Evolutionary conservation across 2,113 vertebrate species (phyloP).

Genomic region (Archocentrus centrarchus): DNA sequence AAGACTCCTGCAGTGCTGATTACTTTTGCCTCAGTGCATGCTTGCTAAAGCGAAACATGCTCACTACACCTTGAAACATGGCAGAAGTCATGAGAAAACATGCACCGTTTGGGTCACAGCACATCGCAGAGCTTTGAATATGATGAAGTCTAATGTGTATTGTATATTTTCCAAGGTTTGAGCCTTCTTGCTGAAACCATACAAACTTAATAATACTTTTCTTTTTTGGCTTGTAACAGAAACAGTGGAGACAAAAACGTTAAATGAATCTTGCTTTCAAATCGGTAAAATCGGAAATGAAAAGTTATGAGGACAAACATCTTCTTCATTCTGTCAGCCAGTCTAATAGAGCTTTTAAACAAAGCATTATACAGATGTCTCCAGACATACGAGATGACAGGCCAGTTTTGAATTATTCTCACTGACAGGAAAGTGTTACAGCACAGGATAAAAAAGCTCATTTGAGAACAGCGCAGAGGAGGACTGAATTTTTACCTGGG

Average conservation of each 20-base stretch:
- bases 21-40: constrained; percentile 56
- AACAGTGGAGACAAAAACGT: neutral
- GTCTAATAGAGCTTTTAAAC: constrained; percentile 56
- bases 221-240: neutral
- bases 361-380: constrained; percentile 51
- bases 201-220: constrained; percentile 9
- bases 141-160: constrained; percentile 26
- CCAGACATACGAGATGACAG: constrained; percentile 39
- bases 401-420: constrained; percentile 50
- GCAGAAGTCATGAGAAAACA: constrained; percentile 61
- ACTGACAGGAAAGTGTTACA: constrained; percentile 38
- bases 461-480: constrained; percentile 51
- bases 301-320: constrained; percentile 55
- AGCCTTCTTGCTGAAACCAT: neutral
- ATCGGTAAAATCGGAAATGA: constrained; percentile 39
- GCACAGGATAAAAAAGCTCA: constrained; percentile 39
- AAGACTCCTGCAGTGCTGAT: constrained; percentile 68
- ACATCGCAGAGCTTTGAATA: constrained; percentile 37
- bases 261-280: constrained; percentile 13
- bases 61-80: constrained; percentile 69
- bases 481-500: constrained; percentile 52
- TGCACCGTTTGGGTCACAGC: constrained; percentile 50
- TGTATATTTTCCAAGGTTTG: constrained; percentile 10
- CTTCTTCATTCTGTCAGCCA: constrained; percentile 18
- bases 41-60: constrained; percentile 61